Conservation (phyloP, 2,113 vertebrate genomes). For the Elephas maximus region DNA sequence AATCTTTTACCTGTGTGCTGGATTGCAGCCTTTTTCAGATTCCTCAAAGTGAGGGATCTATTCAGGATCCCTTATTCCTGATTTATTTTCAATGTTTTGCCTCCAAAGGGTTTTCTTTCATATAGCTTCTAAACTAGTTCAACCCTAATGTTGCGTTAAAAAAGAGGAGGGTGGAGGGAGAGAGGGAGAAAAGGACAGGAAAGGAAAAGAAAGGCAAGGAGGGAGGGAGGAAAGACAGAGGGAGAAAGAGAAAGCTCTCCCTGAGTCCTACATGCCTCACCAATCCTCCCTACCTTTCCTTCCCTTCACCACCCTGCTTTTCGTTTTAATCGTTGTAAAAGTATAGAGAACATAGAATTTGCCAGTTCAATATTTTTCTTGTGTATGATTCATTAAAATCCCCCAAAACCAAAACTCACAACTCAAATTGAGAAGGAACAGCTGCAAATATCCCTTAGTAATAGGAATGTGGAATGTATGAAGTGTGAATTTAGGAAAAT, state of each 20-base stretch:
- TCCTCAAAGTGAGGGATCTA: background rate
- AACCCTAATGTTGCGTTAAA: background rate
- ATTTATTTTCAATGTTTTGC: background rate
- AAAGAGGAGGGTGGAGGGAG: background rate
- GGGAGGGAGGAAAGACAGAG: background rate
- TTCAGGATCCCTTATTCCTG: background rate
- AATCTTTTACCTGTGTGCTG: background rate
- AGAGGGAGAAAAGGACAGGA: background rate
- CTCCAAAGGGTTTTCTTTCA: constrained; percentile 32
- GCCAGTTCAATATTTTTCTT: too few species aligned
- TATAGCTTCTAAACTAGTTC: background rate
- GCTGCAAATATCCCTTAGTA: too few species aligned
- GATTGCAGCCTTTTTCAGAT: background rate
- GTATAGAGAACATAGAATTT: background rate
- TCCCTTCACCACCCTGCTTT: background rate
- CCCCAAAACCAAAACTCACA: background rate
- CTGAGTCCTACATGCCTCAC: background rate
- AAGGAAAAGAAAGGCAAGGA: background rate
- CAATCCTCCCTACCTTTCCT: background rate
- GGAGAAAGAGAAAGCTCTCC: constrained; percentile 9
- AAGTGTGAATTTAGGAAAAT: too few species aligned
- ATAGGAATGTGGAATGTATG: too few species aligned
- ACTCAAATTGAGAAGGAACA: too few species aligned
- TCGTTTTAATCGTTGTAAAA: background rate
- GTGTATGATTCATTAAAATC: too few species aligned